Evolutionary conservation across 2,888 invertebrate genomes (phyloP).

Genomic region (Ypsolopha scabrella): DNA sequence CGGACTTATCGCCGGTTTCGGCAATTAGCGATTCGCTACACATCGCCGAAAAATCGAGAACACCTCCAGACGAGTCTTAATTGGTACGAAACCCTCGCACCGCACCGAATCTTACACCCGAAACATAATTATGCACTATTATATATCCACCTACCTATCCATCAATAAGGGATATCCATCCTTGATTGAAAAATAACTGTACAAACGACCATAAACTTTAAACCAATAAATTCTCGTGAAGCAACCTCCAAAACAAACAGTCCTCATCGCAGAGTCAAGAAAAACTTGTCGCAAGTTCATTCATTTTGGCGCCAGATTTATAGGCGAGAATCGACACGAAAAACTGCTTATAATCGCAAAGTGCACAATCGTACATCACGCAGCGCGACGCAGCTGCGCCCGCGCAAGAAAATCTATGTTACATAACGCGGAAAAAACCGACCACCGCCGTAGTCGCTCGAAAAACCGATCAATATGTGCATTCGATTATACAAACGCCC

Average conservation of each 20-base stretch:
- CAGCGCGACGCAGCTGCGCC: slow-evolving; percentile 22
- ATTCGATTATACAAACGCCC: slow-evolving; percentile 50
- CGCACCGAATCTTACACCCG: slow-evolving; percentile 7
- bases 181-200: no score
- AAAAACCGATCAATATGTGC: slow-evolving; percentile 63
- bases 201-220: no score
- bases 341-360: slow-evolving; percentile 51
- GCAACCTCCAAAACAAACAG: neutral
- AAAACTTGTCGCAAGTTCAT: slow-evolving; percentile 48
- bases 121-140: neutral
- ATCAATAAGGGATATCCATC: neutral
- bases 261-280: slow-evolving; percentile 9
- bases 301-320: slow-evolving; percentile 65
- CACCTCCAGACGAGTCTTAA: slow-evolving; percentile 29
- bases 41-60: slow-evolving; percentile 19
- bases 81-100: slow-evolving; percentile 33
- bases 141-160: neutral
- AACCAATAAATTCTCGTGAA: neutral
- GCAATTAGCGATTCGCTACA: slow-evolving; percentile 61
- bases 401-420: slow-evolving; percentile 49
- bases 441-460: slow-evolving; percentile 48
- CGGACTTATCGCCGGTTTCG: slow-evolving; percentile 35
- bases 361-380: slow-evolving; percentile 54
- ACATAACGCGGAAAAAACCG: slow-evolving; percentile 54
- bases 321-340: slow-evolving; percentile 49